phyloP scores from a whole-genome alignment of 1,140 invertebrate species.

The Heliothis subflexa region DNA sequence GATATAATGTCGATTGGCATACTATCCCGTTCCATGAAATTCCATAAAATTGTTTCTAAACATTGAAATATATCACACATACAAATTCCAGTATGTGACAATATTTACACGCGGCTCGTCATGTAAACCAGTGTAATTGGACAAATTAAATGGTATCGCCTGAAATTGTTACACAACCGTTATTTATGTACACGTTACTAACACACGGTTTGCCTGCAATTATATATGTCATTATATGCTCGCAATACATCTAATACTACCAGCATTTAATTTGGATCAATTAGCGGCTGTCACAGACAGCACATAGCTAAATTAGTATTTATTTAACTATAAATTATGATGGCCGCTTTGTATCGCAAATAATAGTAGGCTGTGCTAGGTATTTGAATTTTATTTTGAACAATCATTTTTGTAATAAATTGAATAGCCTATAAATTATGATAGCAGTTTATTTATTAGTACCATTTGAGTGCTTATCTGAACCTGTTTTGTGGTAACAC shows the following conservation, averaged over 20 bases:
- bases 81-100: slow-evolving; percentile 19
- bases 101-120: slow-evolving; percentile 15
- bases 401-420: too few species aligned
- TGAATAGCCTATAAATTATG: too few species aligned
- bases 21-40: neutral
- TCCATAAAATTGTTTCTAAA: neutral
- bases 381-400: too few species aligned
- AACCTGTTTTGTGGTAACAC: too few species aligned
- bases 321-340: neutral
- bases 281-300: neutral
- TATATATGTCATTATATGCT: slow-evolving; percentile 8
- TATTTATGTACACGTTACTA: slow-evolving; percentile 26
- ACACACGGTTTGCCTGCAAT: slow-evolving; percentile 11
- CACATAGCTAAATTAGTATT: neutral
- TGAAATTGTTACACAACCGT: slow-evolving; percentile 23
- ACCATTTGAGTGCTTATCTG: too few species aligned
- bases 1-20: too few species aligned
- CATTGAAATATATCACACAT: slow-evolving; percentile 15
- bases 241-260: slow-evolving; percentile 11
- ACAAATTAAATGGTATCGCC: slow-evolving; percentile 38
- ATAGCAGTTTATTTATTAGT: too few species aligned
- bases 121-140: slow-evolving; percentile 29
- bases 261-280: slow-evolving; percentile 1
- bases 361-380: too few species aligned
- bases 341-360: too few species aligned